These are phyloP conservation scores for Anomalospiza imberbis DNA, from an alignment of 2,797 vertebrate genomes.

Conservation along the genomic window DNA sequence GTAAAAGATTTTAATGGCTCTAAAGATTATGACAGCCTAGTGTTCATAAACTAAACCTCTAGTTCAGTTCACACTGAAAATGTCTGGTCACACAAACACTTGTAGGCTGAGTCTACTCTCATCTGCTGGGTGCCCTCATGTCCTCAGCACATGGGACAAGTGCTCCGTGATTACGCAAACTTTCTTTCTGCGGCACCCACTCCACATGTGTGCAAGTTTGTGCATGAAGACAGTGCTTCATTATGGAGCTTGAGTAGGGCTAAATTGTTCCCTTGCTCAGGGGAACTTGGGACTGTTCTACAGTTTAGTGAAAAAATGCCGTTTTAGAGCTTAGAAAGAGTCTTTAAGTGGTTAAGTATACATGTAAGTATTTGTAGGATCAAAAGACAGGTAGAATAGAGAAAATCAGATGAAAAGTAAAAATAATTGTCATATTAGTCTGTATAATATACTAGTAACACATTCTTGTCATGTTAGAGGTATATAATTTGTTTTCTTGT, in stretches of 20 bases:
- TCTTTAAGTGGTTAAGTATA: background rate
- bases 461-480: background rate
- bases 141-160: rapidly evolving
- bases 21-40: background rate
- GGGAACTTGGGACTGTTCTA: background rate
- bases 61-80: background rate
- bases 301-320: background rate
- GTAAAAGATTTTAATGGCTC: background rate
- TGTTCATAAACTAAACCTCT: background rate
- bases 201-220: rapidly evolving
- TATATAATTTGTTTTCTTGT: background rate
- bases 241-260: rapidly evolving
- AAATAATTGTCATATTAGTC: background rate
- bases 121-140: background rate
- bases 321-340: background rate
- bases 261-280: background rate
- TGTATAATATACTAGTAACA: background rate
- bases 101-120: background rate
- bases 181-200: background rate
- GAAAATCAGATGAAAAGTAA: background rate
- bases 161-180: rapidly evolving
- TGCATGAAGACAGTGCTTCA: background rate
- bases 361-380: background rate
- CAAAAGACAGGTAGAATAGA: background rate
- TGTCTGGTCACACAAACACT: background rate